Evolutionary conservation across 2,113 vertebrate species (phyloP), one percentile per base, ranked within the genome.

Genomic region (Tragelaphus strepsiceros): DNA sequence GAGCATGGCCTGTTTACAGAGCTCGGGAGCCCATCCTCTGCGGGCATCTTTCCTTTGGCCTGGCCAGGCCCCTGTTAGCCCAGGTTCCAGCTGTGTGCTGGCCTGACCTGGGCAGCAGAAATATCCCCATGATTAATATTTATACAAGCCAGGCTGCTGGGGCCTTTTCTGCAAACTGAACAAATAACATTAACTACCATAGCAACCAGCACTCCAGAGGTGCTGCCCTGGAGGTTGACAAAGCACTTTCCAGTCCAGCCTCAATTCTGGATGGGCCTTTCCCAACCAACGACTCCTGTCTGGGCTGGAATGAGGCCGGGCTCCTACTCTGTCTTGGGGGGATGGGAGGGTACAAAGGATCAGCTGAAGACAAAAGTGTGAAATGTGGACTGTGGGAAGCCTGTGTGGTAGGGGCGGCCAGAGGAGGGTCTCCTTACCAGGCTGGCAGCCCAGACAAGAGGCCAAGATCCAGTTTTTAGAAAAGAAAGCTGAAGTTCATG

Each of bases 341-440:
- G 7, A 1, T 1, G 11, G 3, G 39, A 26, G 2, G 54, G 6
- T 62, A 19, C 35, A 54, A 15, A 30, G 13, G 84, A 5, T 6
- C 84, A 49, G 84, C 28, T 43, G 80, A 49, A 24, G 86, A 58
- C 71, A 32, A 15, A 0, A 2, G 62, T 12, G 11, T 67, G 8
- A 19, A 10, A 4, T 5, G 59, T 6, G 4, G 24, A 28, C 14
- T 5, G 4, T 13, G 81, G 88, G 87, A 35, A 67, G 39, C 12
- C 39, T 3, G 11, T 6, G n/a, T 13, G 2, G 1, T 0, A 8
- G 54, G n/a, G 12, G 0, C 4, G 19, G 16, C 22, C 54, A 15
- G 74, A 32, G 62, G 17, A 89, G 2, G 28, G 11, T 7, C 54
- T 12, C 24, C 30, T 43, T 6, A 4, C 26, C 46, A 26, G 28